Evolutionary conservation across 2,797 vertebrate species (phyloP).

Genomic region (Hylomyscus alleni): DNA sequence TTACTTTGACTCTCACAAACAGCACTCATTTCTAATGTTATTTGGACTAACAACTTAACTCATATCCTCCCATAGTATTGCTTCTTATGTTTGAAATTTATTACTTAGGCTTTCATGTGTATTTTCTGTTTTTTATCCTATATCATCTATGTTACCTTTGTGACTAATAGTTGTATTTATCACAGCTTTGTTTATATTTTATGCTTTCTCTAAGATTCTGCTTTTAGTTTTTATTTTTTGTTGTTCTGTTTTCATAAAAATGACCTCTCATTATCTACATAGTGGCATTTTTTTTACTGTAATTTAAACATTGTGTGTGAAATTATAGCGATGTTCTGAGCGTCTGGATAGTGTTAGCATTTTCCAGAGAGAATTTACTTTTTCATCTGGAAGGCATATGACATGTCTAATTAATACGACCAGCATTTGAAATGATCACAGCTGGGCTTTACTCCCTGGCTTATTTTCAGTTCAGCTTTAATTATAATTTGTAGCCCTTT

Average conservation of each 20-base stretch:
- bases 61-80: neutral
- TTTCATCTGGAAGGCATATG: conserved; percentile 65
- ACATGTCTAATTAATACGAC: conserved; percentile 74
- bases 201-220: neutral
- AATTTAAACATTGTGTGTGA: neutral
- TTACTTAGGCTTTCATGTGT: neutral
- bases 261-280: neutral
- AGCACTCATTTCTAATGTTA: neutral
- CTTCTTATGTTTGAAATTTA: neutral
- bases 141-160: neutral
- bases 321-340: conserved; percentile 37
- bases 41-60: neutral
- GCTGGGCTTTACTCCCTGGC: conserved; percentile 50
- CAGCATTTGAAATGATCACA: conserved; percentile 65
- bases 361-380: conserved; percentile 62
- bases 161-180: neutral
- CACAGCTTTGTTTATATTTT: neutral
- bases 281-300: conserved; percentile 22
- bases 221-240: conserved; percentile 22
- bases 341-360: conserved; percentile 35
- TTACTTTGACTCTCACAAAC: neutral
- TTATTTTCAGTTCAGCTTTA: conserved; percentile 70
- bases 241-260: neutral
- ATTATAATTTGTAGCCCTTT: conserved; percentile 49
- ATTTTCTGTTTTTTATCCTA: neutral